phyloP scores from a whole-genome alignment of 2,888 invertebrate species.

The Notodonta ziczac region DNA sequence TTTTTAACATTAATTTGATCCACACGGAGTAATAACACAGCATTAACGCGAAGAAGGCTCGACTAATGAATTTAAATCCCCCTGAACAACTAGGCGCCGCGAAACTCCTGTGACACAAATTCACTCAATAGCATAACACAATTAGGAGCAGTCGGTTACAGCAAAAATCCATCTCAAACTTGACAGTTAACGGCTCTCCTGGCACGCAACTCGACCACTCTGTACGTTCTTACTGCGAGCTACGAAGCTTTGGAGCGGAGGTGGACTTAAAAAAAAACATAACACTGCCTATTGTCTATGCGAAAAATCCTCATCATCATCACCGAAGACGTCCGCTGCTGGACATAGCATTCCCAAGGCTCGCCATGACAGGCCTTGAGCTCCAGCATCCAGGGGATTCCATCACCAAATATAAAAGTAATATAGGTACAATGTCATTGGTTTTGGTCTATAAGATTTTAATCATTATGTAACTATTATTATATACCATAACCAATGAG shows the following conservation, averaged over 20 bases:
- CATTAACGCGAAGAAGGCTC: constrained; percentile 43
- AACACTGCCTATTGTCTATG: too few species aligned
- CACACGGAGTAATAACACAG: constrained; percentile 41
- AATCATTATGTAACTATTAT: too few species aligned
- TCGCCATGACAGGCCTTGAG: too few species aligned
- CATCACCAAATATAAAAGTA: too few species aligned
- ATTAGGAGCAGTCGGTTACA: constrained; percentile 70
- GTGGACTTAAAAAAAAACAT: neutral
- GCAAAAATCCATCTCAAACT: constrained; percentile 83
- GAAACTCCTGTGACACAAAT: constrained; percentile 65
- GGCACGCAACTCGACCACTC: constrained; percentile 58
- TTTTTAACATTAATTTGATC: constrained; percentile 12
- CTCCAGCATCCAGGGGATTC: too few species aligned
- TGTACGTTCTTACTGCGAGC: constrained; percentile 44
- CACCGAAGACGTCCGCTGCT: too few species aligned
- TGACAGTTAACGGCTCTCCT: constrained; percentile 79
- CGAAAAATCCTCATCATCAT: too few species aligned
- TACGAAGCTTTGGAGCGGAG: constrained; percentile 27
- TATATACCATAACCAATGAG: too few species aligned
- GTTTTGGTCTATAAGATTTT: too few species aligned
- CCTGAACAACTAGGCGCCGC: constrained; percentile 37
- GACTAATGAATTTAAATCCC: constrained; percentile 57
- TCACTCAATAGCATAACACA: constrained; percentile 67
- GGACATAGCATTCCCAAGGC: too few species aligned
- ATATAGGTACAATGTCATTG: too few species aligned